These are phyloP conservation scores for Manis pentadactyla DNA, from an alignment of 2,797 vertebrate genomes.

Conservation along the genomic window DNA sequence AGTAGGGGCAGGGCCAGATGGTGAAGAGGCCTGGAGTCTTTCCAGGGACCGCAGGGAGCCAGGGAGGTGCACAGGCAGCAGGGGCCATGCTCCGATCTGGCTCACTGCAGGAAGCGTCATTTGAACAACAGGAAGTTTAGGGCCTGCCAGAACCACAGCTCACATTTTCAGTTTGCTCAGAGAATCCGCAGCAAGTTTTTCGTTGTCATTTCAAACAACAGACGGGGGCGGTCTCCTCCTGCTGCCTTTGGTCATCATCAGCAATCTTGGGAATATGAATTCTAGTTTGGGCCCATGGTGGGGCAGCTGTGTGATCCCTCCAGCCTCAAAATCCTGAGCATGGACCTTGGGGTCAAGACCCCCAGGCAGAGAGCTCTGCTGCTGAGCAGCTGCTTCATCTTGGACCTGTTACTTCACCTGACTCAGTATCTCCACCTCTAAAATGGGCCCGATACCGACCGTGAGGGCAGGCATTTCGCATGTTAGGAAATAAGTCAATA, in stretches of 20 bases:
- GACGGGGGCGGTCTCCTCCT: background rate
- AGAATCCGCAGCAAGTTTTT: background rate
- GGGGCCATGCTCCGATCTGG: background rate
- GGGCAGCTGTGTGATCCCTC: background rate
- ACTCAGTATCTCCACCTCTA: background rate
- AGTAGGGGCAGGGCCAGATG: background rate
- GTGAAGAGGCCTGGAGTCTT: background rate
- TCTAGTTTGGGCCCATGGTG: background rate
- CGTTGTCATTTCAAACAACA: background rate
- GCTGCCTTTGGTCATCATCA: background rate
- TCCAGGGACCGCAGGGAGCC: background rate
- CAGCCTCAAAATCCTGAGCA: background rate
- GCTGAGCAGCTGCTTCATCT: background rate
- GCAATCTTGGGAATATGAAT: background rate
- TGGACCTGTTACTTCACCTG: background rate
- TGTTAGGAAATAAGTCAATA: background rate
- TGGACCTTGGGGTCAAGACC: accelerated
- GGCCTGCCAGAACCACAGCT: background rate
- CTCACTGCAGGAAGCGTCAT: background rate
- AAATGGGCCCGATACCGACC: background rate
- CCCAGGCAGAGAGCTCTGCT: background rate
- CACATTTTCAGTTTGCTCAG: background rate
- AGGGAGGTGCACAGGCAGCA: background rate
- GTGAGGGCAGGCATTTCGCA: accelerated
- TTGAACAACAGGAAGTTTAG: background rate